phyloP scores from a whole-genome alignment of 2,888 invertebrate species.

The Didymodactylos carnosus region DNA sequence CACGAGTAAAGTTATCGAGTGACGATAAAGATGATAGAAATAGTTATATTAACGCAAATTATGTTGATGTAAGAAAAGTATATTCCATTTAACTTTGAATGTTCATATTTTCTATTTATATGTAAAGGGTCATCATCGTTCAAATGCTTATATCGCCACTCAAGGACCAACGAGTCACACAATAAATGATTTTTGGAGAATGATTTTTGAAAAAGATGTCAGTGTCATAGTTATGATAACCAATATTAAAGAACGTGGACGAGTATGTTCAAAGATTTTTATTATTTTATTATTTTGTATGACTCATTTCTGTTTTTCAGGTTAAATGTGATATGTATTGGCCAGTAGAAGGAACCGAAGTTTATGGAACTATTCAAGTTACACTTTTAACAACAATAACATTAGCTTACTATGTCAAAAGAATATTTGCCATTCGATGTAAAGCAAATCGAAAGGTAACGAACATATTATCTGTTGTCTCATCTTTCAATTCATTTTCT shows the following conservation, averaged over 20 bases:
- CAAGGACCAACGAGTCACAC: conserved; percentile 82
- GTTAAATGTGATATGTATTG: conserved; percentile 97
- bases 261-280: conserved; percentile 40
- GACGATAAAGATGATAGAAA: conserved; percentile 51
- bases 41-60: conserved; percentile 88
- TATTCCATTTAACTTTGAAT: not conserved
- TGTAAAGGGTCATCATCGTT: conserved; percentile 46
- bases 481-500: no score
- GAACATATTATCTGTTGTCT: no score
- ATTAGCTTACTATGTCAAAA: conserved; percentile 76
- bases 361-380: conserved; percentile 71
- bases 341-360: conserved; percentile 70
- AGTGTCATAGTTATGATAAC: conserved; percentile 91
- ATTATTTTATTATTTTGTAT: not conserved
- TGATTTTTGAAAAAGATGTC: conserved; percentile 89
- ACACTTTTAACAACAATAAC: conserved; percentile 67
- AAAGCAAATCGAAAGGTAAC: not conserved
- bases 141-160: conserved; percentile 75
- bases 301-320: conserved; percentile 29
- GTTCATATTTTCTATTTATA: not conserved
- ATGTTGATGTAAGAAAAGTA: conserved; percentile 65
- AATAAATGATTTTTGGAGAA: conserved; percentile 74
- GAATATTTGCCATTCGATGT: conserved; percentile 49
- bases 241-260: conserved; percentile 73
- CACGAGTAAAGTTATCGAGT: conserved; percentile 59